Percentiles rank a stretch among this genome's conserved stretches.
phyloP scores from a whole-genome alignment of 2,888 invertebrate species.

The Cerastis leucographa region DNA sequence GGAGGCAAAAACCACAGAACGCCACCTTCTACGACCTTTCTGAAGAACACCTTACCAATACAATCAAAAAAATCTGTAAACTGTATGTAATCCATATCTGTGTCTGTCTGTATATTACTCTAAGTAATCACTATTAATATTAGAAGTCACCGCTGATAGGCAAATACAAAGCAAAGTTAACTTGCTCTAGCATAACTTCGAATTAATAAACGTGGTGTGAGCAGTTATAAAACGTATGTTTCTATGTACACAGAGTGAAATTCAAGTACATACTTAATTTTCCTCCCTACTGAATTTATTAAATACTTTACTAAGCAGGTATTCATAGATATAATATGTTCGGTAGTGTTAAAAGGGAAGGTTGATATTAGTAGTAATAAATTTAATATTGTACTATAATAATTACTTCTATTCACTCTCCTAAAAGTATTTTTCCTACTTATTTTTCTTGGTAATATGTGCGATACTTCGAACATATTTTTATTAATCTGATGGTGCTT shows the following conservation, averaged over 20 bases:
- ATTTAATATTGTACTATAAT: too few relatives aligned
- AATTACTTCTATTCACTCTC: not conserved
- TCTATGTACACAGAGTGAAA: slow-evolving; percentile 14
- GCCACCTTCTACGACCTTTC: too few relatives aligned
- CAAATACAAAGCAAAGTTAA: slow-evolving; percentile 13
- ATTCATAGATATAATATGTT: not conserved
- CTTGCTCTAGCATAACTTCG: not conserved
- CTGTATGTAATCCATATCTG: too few relatives aligned
- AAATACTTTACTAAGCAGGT: slow-evolving; percentile 12
- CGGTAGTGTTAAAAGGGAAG: not conserved
- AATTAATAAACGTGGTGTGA: slow-evolving; percentile 16
- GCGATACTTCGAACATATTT: too few relatives aligned
- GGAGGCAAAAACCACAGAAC: too few relatives aligned
- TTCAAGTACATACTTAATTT: slow-evolving; percentile 32
- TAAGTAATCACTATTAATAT: not conserved
- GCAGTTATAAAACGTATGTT: slow-evolving; percentile 1
- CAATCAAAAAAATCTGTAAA: too few relatives aligned
- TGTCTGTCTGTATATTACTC: too few relatives aligned
- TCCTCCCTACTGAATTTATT: slow-evolving; percentile 9
- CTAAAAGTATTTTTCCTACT: not conserved
- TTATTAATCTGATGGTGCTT: too few relatives aligned
- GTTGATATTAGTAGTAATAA: too few relatives aligned
- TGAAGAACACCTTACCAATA: too few relatives aligned
- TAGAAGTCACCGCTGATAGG: not conserved
- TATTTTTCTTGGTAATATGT: not conserved